These are phyloP conservation scores for Rhodophaea formosa DNA, from an alignment of 2,888 invertebrate species.

Conservation along the genomic window DNA sequence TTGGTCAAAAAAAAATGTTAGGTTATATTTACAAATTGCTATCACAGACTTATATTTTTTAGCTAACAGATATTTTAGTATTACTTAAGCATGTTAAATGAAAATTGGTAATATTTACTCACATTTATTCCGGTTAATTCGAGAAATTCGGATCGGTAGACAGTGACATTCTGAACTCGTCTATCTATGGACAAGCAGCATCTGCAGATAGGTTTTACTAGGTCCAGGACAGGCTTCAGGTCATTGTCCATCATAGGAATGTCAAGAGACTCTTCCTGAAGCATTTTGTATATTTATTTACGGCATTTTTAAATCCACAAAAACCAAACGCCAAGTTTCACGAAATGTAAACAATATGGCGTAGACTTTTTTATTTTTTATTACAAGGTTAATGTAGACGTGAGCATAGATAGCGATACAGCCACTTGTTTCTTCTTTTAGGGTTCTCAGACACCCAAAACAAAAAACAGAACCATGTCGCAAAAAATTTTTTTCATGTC, in stretches of 20 bases:
- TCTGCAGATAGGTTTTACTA: constrained; percentile 49
- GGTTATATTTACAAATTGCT: not conserved
- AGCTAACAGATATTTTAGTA: not conserved
- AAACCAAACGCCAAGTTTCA: not conserved
- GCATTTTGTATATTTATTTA: constrained; percentile 13
- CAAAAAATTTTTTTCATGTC: not conserved
- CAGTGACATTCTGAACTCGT: constrained; percentile 39
- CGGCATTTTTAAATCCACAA: constrained; percentile 18
- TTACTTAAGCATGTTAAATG: not conserved
- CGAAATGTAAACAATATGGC: constrained; percentile 28
- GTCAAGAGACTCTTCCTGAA: constrained; percentile 1
- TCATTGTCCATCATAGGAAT: constrained; percentile 22
- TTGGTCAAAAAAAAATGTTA: not conserved
- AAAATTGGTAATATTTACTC: constrained; percentile 32
- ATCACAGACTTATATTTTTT: too few relatives aligned
- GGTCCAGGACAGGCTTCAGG: constrained; percentile 39
- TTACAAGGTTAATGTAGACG: not conserved
- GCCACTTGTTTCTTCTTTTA: too few relatives aligned
- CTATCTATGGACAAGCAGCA: constrained; percentile 60
- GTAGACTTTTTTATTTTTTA: not conserved
- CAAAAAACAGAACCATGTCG: not conserved
- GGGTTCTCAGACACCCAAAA: too few relatives aligned
- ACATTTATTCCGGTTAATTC: constrained; percentile 60
- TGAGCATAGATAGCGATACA: not conserved
- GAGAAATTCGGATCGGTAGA: constrained; percentile 40